Conservation (phyloP, 2,888 invertebrate genomes). For the Cinara cedri region DNA sequence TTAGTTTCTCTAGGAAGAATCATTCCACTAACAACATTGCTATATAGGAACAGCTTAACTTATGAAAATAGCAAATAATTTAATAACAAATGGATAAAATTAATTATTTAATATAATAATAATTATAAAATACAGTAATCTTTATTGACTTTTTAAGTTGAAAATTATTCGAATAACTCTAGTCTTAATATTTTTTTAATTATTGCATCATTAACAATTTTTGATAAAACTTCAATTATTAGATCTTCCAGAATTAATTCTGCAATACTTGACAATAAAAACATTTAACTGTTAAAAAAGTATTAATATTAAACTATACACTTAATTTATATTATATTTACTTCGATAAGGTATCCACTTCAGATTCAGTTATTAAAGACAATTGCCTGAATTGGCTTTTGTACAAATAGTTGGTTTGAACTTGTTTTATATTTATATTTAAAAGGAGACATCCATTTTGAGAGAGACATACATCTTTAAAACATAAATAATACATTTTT, state of each 20-base stretch:
- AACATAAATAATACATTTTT: neutral
- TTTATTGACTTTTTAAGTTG: neutral
- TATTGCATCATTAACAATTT: neutral
- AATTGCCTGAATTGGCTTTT: neutral
- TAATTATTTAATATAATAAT: neutral
- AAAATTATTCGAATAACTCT: constrained; percentile 6
- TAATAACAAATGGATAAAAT: neutral
- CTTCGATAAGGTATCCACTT: neutral
- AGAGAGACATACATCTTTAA: constrained; percentile 18
- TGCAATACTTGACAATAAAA: constrained; percentile 19
- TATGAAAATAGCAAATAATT: neutral
- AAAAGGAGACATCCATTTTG: constrained; percentile 15
- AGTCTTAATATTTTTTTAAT: neutral
- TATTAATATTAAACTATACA: neutral
- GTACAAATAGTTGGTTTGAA: neutral
- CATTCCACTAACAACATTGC: too few species aligned
- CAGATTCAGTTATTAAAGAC: neutral
- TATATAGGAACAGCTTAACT: too few species aligned
- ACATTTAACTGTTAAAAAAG: neutral
- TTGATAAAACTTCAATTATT: constrained; percentile 17
- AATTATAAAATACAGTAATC: neutral
- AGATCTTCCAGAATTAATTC: constrained; percentile 6
- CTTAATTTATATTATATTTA: constrained; percentile 7
- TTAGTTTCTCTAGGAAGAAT: too few species aligned
- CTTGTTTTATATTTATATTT: neutral